A percentile compares a stretch with the other conserved stretches of the same genome.
Evolutionary conservation across 2,888 invertebrate genomes (phyloP).

Genomic region (Parnassius mnemosyne): DNA sequence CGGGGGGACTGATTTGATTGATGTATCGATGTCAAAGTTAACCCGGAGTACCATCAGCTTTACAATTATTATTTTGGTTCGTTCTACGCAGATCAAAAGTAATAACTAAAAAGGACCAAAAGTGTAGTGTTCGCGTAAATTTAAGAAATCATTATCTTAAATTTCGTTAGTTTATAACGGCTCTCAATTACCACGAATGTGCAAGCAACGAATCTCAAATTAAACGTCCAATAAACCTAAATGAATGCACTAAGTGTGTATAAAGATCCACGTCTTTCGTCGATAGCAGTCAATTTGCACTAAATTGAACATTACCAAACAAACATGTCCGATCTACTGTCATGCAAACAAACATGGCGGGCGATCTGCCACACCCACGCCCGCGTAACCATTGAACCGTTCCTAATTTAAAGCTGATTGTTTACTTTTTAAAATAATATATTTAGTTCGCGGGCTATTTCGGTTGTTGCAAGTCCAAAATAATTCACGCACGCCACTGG

Average conservation of each 20-base stretch:
- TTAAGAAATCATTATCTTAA: no score
- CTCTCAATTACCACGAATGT: neutral
- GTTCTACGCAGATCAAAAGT: no score
- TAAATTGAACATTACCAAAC: conserved; percentile 65
- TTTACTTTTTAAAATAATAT: conserved; percentile 67
- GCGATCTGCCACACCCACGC: conserved; percentile 54
- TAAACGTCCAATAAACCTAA: neutral
- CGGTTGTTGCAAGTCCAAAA: conserved; percentile 58
- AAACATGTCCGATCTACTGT: conserved; percentile 59
- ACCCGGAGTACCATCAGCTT: no score
- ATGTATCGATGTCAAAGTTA: no score
- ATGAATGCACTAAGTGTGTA: conserved; percentile 40
- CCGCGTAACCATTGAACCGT: conserved; percentile 58
- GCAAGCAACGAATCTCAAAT: neutral
- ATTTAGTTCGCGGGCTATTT: conserved; percentile 62
- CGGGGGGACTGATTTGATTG: no score
- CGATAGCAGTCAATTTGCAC: conserved; percentile 67
- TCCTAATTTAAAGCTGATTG: conserved; percentile 66
- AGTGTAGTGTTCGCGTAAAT: no score
- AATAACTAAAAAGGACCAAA: no score
- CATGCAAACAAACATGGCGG: conserved; percentile 56
- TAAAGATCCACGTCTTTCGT: conserved; percentile 62
- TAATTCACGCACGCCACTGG: conserved; percentile 53
- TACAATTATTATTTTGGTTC: no score
- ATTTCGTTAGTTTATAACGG: no score